Evolutionary conservation across 2,888 invertebrate species (phyloP).

Genomic region (Lochmaea capreae): DNA sequence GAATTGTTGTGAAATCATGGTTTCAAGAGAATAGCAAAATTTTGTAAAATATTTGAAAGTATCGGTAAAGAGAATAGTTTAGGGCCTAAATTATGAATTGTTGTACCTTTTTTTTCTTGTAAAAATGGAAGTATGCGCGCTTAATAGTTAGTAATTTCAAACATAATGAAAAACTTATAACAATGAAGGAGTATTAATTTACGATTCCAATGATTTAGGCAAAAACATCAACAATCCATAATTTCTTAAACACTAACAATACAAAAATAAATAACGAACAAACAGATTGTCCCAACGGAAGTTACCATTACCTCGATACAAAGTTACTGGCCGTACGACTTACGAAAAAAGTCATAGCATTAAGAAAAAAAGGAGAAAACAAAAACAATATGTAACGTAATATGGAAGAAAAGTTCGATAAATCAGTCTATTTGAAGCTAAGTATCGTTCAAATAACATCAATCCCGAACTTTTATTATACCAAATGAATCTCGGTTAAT

Average conservation of each 20-base stretch:
- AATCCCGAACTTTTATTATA: too few relatives aligned
- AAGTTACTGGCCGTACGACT: neutral
- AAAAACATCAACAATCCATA: conserved; percentile 32
- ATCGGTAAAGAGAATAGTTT: conserved; percentile 18
- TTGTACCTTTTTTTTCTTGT: neutral
- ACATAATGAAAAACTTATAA: conserved; percentile 3
- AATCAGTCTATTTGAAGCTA: too few relatives aligned
- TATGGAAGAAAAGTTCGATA: too few relatives aligned
- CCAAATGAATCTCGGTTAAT: too few relatives aligned
- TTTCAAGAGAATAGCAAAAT: neutral
- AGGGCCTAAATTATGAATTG: conserved; percentile 20
- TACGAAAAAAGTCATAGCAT: neutral
- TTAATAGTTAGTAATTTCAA: neutral
- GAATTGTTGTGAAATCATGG: too few relatives aligned
- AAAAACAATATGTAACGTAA: neutral
- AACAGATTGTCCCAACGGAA: conserved; percentile 14
- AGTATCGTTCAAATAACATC: too few relatives aligned
- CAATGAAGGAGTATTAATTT: neutral
- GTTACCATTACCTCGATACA: neutral
- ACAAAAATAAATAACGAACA: conserved; percentile 27
- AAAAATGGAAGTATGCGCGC: neutral
- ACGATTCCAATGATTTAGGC: neutral
- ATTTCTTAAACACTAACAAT: conserved; percentile 28
- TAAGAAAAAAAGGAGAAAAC: neutral
- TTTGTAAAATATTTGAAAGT: neutral